phyloP scores from a whole-genome alignment of 2,797 vertebrate genomes.

The Thamnophis elegans region DNA sequence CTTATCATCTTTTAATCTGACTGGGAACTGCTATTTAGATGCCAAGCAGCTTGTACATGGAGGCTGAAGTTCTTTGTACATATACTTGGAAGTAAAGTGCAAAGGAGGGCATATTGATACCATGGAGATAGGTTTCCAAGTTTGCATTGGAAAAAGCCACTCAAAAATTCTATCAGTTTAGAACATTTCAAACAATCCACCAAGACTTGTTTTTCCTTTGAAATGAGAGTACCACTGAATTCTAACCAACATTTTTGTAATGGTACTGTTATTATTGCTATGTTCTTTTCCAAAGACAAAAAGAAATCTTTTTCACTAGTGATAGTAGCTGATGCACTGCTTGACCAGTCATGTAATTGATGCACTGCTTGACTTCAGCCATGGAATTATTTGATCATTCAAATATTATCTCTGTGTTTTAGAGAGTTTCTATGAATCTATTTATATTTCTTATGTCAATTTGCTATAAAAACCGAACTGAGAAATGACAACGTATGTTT shows the following conservation, averaged over 20 bases:
- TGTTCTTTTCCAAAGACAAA: background rate
- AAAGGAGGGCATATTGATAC: background rate
- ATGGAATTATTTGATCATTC: background rate
- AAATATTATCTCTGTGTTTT: background rate
- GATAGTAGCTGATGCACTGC: background rate
- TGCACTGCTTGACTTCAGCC: background rate
- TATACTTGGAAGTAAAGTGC: slow-evolving; percentile 1
- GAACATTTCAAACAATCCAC: background rate
- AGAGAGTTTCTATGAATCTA: background rate
- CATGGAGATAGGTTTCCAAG: background rate
- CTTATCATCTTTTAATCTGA: slow-evolving; percentile 58
- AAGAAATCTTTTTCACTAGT: background rate
- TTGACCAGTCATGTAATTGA: background rate
- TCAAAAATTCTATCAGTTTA: background rate
- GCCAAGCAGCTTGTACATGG: slow-evolving; percentile 17
- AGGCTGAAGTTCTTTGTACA: background rate
- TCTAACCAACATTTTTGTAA: background rate
- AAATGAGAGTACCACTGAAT: background rate
- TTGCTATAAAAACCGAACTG: background rate
- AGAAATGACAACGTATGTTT: background rate
- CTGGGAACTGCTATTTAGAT: slow-evolving; percentile 56
- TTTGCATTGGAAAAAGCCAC: background rate
- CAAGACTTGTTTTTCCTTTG: background rate
- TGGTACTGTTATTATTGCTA: background rate
- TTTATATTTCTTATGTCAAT: background rate